phyloP scores from a whole-genome alignment of 1,140 invertebrate genomes.

The Rhynchophorus ferrugineus region DNA sequence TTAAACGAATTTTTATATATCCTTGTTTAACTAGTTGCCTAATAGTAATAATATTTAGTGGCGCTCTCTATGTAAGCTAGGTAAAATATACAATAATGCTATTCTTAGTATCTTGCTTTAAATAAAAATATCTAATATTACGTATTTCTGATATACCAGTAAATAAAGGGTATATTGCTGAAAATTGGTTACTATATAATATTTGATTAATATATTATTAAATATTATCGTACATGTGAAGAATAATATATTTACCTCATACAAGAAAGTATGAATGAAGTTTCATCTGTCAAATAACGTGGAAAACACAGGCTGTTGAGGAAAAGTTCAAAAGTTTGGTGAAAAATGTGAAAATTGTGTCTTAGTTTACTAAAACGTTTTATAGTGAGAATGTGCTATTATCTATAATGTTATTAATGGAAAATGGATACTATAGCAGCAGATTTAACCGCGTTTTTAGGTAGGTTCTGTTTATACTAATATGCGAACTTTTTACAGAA shows the following conservation, averaged over 20 bases:
- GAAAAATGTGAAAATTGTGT: slow-evolving; percentile 23
- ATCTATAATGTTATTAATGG: slow-evolving; percentile 10
- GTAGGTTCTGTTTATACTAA: slow-evolving; percentile 24
- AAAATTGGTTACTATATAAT: too few relatives aligned
- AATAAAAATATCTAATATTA: too few relatives aligned
- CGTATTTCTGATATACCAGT: too few relatives aligned
- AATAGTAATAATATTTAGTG: neutral
- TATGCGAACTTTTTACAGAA: slow-evolving; percentile 7
- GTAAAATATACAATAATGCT: too few relatives aligned
- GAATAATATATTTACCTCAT: too few relatives aligned
- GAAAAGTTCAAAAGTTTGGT: slow-evolving; percentile 24
- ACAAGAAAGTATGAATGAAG: slow-evolving; percentile 7
- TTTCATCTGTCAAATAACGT: slow-evolving; percentile 27
- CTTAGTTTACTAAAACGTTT: slow-evolving; percentile 8
- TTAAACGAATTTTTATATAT: slow-evolving; percentile 1
- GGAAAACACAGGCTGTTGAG: slow-evolving; percentile 19
- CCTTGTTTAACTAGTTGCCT: slow-evolving; percentile 1
- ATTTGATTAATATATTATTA: too few relatives aligned
- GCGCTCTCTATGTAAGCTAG: too few relatives aligned
- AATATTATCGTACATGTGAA: too few relatives aligned
- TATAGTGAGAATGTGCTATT: slow-evolving; percentile 20
- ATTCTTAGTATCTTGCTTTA: too few relatives aligned
- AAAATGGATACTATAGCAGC: slow-evolving; percentile 34
- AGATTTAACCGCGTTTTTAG: slow-evolving; percentile 34
- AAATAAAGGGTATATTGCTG: too few relatives aligned